phyloP scores from a whole-genome alignment of 2,888 invertebrate genomes.

The Plagodis pulveraria region DNA sequence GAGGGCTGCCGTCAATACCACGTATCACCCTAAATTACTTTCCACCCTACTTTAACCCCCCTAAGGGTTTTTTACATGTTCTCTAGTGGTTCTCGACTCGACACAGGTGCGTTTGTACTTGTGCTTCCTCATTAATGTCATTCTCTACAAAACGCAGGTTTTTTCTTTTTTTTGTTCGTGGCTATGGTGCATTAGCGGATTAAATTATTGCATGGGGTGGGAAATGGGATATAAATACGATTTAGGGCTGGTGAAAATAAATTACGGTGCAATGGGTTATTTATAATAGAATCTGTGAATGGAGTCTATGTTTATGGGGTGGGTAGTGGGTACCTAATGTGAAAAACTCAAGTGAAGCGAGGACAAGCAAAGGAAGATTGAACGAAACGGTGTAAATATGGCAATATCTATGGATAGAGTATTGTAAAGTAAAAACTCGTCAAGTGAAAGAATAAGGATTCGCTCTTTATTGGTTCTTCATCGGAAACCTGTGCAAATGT shows the following conservation, averaged over 20 bases:
- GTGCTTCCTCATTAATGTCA: slow-evolving; percentile 40
- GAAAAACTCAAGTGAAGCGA: too few species aligned
- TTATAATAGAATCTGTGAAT: neutral
- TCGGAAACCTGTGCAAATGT: too few species aligned
- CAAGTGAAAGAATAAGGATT: too few species aligned
- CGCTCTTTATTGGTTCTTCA: too few species aligned
- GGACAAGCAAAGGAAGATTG: too few species aligned
- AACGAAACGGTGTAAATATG: too few species aligned
- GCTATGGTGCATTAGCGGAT: slow-evolving; percentile 11
- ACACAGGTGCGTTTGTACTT: slow-evolving; percentile 53
- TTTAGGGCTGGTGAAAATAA: slow-evolving; percentile 2
- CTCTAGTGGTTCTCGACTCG: slow-evolving; percentile 30
- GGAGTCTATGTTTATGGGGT: too few species aligned
- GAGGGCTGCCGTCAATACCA: slow-evolving; percentile 52
- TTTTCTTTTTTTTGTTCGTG: slow-evolving; percentile 8
- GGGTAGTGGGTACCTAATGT: too few species aligned
- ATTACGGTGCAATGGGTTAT: neutral
- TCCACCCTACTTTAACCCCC: slow-evolving; percentile 55
- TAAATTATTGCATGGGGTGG: slow-evolving; percentile 9
- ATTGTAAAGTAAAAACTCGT: too few species aligned
- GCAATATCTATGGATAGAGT: too few species aligned
- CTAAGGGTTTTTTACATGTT: slow-evolving; percentile 52
- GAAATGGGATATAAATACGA: slow-evolving; percentile 9
- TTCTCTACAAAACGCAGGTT: slow-evolving; percentile 20
- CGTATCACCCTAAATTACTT: slow-evolving; percentile 77